Evolutionary conservation across 1,140 invertebrate genomes (phyloP).

Genomic region (Drosophila arawakana): DNA sequence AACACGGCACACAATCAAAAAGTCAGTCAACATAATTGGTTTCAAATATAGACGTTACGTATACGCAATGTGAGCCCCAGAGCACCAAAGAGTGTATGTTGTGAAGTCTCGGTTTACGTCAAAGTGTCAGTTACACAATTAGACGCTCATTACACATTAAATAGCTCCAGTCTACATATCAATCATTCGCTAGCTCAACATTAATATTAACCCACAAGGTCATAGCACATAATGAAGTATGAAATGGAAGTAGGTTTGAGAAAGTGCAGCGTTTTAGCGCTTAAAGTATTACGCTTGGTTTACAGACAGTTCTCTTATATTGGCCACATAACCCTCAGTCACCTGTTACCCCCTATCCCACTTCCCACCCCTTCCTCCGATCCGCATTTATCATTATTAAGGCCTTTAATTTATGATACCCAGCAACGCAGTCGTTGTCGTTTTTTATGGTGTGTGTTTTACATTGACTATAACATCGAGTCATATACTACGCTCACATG

Average conservation of each 20-base stretch:
- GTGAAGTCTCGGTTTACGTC: constrained; percentile 1
- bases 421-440: constrained; percentile 54
- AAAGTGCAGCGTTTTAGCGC: constrained; percentile 11
- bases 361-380: not conserved
- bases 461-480: constrained; percentile 76
- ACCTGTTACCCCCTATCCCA: not conserved
- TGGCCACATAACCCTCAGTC: constrained; percentile 7
- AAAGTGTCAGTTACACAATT: constrained; percentile 1
- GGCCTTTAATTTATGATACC: constrained; percentile 76
- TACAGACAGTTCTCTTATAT: constrained; percentile 10
- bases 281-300: constrained; percentile 37
- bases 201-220: not conserved
- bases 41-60: not conserved
- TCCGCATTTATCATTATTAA: constrained; percentile 76
- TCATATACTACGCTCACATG: constrained; percentile 42
- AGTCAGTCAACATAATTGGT: not conserved
- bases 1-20: not conserved
- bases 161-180: not conserved
- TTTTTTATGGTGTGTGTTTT: constrained; percentile 77
- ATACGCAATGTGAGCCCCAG: not conserved
- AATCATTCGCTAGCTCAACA: constrained; percentile 1
- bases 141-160: not conserved
- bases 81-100: not conserved
- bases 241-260: not conserved
- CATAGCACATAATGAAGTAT: not conserved